These are phyloP conservation scores for Tetraneura akinire DNA, from an alignment of 1,140 invertebrate species.

Conservation along the genomic window DNA sequence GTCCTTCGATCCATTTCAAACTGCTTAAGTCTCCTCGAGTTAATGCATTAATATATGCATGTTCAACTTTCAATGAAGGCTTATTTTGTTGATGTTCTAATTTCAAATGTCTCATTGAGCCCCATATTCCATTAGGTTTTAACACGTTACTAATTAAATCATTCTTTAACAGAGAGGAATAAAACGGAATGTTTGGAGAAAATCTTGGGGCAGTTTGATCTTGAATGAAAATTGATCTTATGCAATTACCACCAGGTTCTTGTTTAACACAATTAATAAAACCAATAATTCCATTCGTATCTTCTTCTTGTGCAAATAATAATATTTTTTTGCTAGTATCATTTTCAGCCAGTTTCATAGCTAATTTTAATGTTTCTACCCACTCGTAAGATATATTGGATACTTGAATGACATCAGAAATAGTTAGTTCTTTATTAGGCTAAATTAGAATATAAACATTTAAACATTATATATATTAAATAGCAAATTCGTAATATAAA, in stretches of 20 bases:
- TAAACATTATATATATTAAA: not conserved
- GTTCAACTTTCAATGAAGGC: slow-evolving; percentile 69
- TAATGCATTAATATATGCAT: slow-evolving; percentile 91
- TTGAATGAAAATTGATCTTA: slow-evolving; percentile 72
- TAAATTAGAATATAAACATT: not conserved
- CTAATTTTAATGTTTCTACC: slow-evolving; percentile 78
- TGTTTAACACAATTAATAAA: slow-evolving; percentile 84
- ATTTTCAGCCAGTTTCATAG: slow-evolving; percentile 65
- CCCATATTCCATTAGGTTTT: slow-evolving; percentile 73
- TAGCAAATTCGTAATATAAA: not conserved
- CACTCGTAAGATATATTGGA: slow-evolving; percentile 74
- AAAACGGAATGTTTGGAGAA: slow-evolving; percentile 63
- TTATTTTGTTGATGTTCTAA: slow-evolving; percentile 65
- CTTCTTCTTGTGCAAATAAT: slow-evolving; percentile 70
- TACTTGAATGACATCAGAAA: slow-evolving; percentile 64
- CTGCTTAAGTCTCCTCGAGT: slow-evolving; percentile 89
- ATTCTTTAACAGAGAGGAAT: slow-evolving; percentile 68
- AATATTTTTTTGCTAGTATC: slow-evolving; percentile 67
- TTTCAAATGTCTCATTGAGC: slow-evolving; percentile 77
- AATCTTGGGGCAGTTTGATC: slow-evolving; percentile 68
- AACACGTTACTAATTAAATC: slow-evolving; percentile 86
- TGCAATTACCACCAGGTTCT: slow-evolving; percentile 76
- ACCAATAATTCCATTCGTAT: slow-evolving; percentile 78
- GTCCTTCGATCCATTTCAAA: slow-evolving; percentile 90
- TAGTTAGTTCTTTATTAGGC: not conserved